Conservation (phyloP, 1,140 invertebrate genomes). For the Drosophila dunni region DNA sequence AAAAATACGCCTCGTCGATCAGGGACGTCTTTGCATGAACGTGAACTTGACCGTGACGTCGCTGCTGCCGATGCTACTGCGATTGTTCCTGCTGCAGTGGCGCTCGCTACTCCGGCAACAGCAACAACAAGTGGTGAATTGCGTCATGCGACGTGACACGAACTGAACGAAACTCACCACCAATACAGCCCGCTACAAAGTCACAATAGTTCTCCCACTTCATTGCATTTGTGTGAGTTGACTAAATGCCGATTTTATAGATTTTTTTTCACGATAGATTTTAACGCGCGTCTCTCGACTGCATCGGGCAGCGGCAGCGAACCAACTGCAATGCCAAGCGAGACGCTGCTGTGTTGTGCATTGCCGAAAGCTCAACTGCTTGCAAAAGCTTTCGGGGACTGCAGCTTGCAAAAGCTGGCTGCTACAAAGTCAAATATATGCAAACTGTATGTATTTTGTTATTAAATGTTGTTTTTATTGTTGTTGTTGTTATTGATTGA, state of each 20-base stretch:
- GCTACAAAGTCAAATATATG: not conserved
- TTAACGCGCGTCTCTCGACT: constrained; percentile 46
- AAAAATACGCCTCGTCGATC: constrained; percentile 63
- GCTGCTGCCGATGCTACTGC: constrained; percentile 1
- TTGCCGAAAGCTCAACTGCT: constrained; percentile 19
- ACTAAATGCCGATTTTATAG: constrained; percentile 11
- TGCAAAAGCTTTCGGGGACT: not conserved
- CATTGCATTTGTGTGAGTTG: constrained; percentile 39
- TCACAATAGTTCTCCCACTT: constrained; percentile 84
- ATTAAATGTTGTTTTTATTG: constrained; percentile 53
- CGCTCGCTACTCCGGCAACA: constrained; percentile 40
- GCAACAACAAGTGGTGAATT: constrained; percentile 46
- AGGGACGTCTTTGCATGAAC: constrained; percentile 78
- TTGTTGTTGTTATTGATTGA: constrained; percentile 75
- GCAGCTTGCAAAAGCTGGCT: constrained; percentile 3
- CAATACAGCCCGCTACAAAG: constrained; percentile 76
- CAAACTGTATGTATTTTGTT: constrained; percentile 12
- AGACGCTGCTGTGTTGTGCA: constrained; percentile 5
- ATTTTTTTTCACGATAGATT: constrained; percentile 58
- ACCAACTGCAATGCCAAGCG: constrained; percentile 49
- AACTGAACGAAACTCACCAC: constrained; percentile 59
- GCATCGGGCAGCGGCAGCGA: constrained; percentile 51
- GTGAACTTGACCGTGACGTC: constrained; percentile 80
- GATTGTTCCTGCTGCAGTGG: not conserved
- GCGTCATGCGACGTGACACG: constrained; percentile 54